These are phyloP conservation scores for Montifringilla adamsi DNA, from an alignment of 2,113 vertebrate species.

Conservation along the genomic window DNA sequence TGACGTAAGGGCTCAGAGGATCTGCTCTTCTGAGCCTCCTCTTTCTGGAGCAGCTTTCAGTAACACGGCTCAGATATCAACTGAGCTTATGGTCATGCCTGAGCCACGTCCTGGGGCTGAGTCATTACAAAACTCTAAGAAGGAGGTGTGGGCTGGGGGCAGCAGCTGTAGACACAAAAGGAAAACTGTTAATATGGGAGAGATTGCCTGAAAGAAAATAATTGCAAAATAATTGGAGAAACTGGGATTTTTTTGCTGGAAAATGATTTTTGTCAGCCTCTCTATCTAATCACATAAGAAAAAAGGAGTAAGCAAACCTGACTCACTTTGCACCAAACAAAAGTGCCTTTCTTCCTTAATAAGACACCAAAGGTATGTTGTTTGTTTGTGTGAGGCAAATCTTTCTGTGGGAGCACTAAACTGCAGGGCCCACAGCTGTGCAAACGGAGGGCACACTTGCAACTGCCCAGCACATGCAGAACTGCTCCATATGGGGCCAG, in stretches of 20 bases:
- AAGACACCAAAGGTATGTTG: neutral
- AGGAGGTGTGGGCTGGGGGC: neutral
- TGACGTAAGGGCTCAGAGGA: neutral
- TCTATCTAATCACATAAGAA: neutral
- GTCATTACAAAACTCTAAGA: neutral
- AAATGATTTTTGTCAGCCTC: neutral
- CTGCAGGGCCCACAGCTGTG: constrained; percentile 9
- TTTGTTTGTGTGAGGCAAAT: neutral
- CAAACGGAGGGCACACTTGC: neutral
- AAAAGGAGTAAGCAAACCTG: neutral
- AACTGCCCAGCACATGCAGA: neutral
- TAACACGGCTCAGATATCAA: neutral
- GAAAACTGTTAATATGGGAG: neutral
- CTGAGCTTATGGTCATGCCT: neutral
- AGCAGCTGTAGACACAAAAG: neutral
- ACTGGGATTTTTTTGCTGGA: neutral
- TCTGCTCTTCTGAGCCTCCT: neutral
- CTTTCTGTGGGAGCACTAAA: neutral
- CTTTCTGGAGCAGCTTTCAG: constrained; percentile 28
- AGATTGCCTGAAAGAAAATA: neutral
- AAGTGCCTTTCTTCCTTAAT: neutral
- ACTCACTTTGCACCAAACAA: neutral
- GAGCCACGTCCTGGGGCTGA: neutral
- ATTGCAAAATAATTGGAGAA: neutral
- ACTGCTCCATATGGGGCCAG: neutral